A percentile compares a stretch with the other conserved stretches of the same genome.
Evolutionary conservation across 37 sponge, comb jelly and placozoan species (phyloP).

Genomic region (Aphrocallistes beatrix): DNA sequence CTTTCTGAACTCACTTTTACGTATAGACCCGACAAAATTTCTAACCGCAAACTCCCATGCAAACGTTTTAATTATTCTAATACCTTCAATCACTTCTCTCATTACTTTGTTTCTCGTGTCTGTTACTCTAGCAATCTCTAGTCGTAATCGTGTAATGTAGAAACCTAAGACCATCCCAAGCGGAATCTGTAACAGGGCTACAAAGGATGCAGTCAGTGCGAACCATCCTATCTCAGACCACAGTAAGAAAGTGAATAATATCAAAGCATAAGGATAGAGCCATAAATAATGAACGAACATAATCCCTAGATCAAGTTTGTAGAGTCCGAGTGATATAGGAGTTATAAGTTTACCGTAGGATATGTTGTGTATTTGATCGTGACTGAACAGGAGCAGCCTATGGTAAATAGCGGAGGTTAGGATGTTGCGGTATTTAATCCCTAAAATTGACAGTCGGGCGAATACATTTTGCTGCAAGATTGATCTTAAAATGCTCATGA

Average conservation of each 20-base stretch:
- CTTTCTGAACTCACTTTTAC: not conserved
- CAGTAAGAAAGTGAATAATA: not conserved
- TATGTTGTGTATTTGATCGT: not conserved
- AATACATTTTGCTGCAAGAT: not conserved
- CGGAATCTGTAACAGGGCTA: not conserved
- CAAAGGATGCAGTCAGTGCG: not conserved
- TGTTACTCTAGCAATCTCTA: not conserved
- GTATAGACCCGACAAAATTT: not conserved
- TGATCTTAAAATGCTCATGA: too few relatives aligned
- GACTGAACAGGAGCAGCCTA: not conserved
- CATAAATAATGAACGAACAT: not conserved
- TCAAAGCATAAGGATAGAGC: not conserved
- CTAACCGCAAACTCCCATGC: not conserved
- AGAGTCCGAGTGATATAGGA: not conserved
- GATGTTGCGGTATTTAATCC: not conserved
- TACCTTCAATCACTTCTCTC: constrained; percentile 6
- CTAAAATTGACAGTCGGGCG: not conserved
- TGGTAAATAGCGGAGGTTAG: not conserved
- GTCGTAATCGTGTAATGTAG: not conserved
- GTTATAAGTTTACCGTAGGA: not conserved
- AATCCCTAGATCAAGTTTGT: not conserved
- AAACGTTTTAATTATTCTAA: not conserved
- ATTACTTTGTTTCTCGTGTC: not conserved
- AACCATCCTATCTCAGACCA: not conserved
- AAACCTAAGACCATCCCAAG: not conserved